Percentiles rank a stretch among this genome's conserved stretches.
Evolutionary conservation across 2,797 vertebrate species (phyloP).

Genomic region (Sciaenops ocellatus): DNA sequence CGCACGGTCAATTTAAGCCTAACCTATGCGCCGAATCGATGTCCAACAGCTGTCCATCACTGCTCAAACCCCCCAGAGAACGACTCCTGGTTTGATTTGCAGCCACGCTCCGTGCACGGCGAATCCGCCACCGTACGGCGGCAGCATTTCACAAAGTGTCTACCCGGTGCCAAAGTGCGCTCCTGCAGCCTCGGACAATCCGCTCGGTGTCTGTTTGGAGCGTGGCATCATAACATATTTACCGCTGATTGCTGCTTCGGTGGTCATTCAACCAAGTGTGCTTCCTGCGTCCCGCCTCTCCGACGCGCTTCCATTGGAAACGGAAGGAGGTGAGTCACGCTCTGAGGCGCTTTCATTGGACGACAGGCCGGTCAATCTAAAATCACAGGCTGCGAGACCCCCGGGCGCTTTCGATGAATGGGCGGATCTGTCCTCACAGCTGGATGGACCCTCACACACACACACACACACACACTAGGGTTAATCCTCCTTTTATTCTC

Average conservation of each 20-base stretch:
- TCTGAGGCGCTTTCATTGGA: slow-evolving; percentile 75
- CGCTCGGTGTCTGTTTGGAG: slow-evolving; percentile 44
- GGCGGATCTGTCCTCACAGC: slow-evolving; percentile 71
- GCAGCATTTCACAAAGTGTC: slow-evolving; percentile 15
- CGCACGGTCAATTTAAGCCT: slow-evolving; percentile 8
- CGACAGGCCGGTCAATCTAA: slow-evolving; percentile 57
- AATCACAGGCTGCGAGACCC: slow-evolving; percentile 26
- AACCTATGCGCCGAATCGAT: slow-evolving; percentile 43
- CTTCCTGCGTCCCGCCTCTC: slow-evolving; percentile 77
- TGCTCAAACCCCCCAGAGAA: slow-evolving; percentile 39
- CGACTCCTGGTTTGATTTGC: slow-evolving; percentile 31
- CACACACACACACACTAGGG: slow-evolving; percentile 2
- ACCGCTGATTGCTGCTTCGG: slow-evolving; percentile 73
- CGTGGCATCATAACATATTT: slow-evolving; percentile 71
- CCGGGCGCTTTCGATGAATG: slow-evolving; percentile 62
- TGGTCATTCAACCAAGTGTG: slow-evolving; percentile 86
- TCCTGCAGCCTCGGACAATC: slow-evolving; percentile 27
- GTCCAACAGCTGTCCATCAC: slow-evolving; percentile 72
- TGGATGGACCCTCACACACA: slow-evolving; percentile 56
- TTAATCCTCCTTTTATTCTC: no score
- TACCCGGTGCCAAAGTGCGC: slow-evolving; percentile 17
- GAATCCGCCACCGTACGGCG: slow-evolving; percentile 8
- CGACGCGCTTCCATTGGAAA: slow-evolving; percentile 71
- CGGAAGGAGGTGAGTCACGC: slow-evolving; percentile 59
- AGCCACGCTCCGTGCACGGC: slow-evolving; percentile 30